A percentile compares a stretch with the other conserved stretches of the same genome.
Conservation (phyloP, 2,797 vertebrate genomes). For the Mycteria americana region DNA sequence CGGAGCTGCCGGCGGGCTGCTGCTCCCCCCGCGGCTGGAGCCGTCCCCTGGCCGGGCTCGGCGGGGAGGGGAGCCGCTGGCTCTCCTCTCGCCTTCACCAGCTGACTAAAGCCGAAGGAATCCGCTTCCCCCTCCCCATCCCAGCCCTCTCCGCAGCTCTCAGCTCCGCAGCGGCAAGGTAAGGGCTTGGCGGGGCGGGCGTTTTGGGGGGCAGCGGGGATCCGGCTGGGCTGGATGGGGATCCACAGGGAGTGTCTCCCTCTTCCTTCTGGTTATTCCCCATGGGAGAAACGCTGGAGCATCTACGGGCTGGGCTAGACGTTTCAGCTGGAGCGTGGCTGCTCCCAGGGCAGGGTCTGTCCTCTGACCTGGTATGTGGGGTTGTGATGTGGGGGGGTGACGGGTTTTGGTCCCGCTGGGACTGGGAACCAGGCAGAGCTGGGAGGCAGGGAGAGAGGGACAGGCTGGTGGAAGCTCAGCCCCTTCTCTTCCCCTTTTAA, state of each 20-base stretch:
- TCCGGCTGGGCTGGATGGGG: not conserved
- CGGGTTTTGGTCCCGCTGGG: not conserved
- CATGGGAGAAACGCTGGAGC: not conserved
- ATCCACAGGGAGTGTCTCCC: not conserved
- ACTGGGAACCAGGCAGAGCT: not conserved
- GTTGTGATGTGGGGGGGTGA: not conserved
- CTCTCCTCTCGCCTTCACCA: not conserved
- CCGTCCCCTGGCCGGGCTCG: not conserved
- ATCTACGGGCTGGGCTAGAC: not conserved
- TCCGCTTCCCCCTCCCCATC: constrained; percentile 7
- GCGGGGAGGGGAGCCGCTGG: not conserved
- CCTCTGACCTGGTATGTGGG: constrained; percentile 42
- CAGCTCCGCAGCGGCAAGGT: not conserved
- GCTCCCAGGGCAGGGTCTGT: not conserved
- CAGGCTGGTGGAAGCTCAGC: not conserved
- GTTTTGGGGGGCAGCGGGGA: not conserved
- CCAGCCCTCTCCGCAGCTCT: not conserved
- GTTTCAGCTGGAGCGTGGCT: not conserved
- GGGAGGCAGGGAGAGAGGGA: not conserved
- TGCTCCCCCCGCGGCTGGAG: not conserved
- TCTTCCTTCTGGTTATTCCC: constrained; percentile 1
- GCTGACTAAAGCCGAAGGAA: constrained; percentile 53
- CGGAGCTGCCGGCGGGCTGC: not conserved
- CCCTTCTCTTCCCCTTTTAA: not conserved
- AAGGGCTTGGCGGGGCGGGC: not conserved